Evolutionary conservation across 2,797 vertebrate genomes (phyloP).

Genomic region (Ataeniobius toweri): DNA sequence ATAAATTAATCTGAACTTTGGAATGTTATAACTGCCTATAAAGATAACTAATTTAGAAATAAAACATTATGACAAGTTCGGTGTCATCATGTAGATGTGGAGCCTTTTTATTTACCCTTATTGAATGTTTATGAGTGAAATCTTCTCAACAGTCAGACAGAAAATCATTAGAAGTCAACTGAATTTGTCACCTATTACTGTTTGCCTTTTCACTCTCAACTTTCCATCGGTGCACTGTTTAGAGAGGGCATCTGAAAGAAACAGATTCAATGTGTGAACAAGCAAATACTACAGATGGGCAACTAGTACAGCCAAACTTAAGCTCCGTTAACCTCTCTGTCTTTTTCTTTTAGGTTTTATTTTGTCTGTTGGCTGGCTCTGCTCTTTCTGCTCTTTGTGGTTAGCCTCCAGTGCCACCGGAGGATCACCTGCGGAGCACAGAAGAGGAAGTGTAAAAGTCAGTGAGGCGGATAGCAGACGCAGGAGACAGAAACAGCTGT

Average conservation of each 20-base stretch:
- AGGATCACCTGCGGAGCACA: slow-evolving; percentile 32
- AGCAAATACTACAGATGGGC: not conserved
- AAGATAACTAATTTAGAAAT: not conserved
- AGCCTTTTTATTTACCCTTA: not conserved
- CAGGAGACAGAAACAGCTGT: not conserved
- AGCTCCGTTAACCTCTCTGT: slow-evolving; percentile 37
- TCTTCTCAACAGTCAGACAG: not conserved
- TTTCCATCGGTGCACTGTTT: not conserved
- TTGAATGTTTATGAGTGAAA: not conserved
- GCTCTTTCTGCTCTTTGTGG: not conserved
- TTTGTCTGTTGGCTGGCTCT: not conserved
- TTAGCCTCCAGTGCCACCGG: not conserved
- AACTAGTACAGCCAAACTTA: not conserved
- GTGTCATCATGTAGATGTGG: not conserved
- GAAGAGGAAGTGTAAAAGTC: slow-evolving; percentile 44
- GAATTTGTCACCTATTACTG: slow-evolving; percentile 47
- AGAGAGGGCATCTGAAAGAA: slow-evolving; percentile 18
- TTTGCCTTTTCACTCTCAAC: slow-evolving; percentile 42
- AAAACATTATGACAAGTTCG: not conserved
- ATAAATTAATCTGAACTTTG: slow-evolving; percentile 1
- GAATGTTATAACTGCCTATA: not conserved
- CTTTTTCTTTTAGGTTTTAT: slow-evolving; percentile 31
- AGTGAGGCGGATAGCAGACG: slow-evolving; percentile 4
- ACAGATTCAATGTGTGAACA: not conserved
- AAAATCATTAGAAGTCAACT: not conserved